Evolutionary conservation across 2,888 invertebrate species (phyloP).

Genomic region (Drosophila nr. perissopoda): DNA sequence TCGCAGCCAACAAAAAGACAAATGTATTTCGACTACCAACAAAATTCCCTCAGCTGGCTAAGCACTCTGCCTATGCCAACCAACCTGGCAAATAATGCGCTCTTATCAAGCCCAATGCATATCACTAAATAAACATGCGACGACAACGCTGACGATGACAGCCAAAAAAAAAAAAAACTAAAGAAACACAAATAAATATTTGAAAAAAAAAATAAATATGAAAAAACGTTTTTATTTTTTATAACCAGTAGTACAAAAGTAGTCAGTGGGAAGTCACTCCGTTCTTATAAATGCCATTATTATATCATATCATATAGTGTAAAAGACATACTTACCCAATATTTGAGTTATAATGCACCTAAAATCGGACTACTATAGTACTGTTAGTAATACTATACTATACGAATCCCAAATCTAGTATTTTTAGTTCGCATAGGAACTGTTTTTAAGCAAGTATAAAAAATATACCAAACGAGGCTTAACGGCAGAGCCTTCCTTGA

Average conservation of each 20-base stretch:
- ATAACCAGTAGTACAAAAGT: too few species aligned
- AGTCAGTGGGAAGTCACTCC: rapidly evolving
- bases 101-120: conserved; percentile 67
- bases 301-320: too few species aligned
- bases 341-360: background rate
- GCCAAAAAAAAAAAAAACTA: conserved; percentile 25
- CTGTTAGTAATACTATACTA: too few species aligned
- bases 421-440: background rate
- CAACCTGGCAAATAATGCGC: conserved; percentile 59
- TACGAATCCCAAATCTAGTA: too few species aligned
- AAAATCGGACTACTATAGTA: background rate
- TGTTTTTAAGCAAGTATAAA: background rate
- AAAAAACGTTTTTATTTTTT: conserved; percentile 33
- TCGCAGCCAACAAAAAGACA: conserved; percentile 59
- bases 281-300: background rate
- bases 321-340: background rate
- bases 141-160: conserved; percentile 28
- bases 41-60: conserved; percentile 38
- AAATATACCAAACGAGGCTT: background rate
- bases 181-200: conserved; percentile 7
- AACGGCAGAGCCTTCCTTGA: background rate
- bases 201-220: conserved; percentile 14
- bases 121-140: conserved; percentile 61
- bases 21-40: conserved; percentile 54
- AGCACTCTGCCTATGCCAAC: conserved; percentile 31